phyloP scores from a whole-genome alignment of 2,797 vertebrate species.

The Hemitrygon akajei region DNA sequence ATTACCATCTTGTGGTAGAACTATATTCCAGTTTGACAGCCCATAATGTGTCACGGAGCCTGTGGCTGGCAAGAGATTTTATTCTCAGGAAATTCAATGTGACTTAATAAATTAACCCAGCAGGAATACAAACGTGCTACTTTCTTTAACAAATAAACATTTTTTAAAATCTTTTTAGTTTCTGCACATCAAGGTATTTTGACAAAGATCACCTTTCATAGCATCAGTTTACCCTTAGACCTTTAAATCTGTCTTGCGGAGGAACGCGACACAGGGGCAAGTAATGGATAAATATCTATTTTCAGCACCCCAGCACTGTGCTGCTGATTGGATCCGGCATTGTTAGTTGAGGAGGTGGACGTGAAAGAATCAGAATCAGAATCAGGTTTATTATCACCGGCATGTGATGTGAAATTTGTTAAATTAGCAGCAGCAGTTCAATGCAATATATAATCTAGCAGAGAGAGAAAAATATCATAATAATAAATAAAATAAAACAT shows the following conservation, averaged over 20 bases:
- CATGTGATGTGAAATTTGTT: no score
- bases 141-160: background rate
- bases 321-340: background rate
- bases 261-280: background rate
- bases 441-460: no score
- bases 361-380: no score
- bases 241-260: background rate
- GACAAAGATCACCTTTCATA: background rate
- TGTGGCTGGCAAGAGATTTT: conserved; percentile 19
- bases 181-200: background rate
- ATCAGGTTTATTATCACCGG: no score
- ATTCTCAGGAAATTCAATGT: background rate
- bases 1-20: background rate
- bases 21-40: background rate
- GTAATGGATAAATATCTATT: no score
- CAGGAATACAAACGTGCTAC: background rate
- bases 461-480: no score
- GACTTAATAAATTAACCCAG: conserved; percentile 15
- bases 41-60: background rate
- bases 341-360: background rate
- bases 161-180: background rate
- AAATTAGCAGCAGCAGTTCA: no score
- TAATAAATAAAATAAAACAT: no score
- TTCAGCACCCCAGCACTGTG: background rate
- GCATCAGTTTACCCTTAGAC: background rate